phyloP scores from a whole-genome alignment of 2,113 vertebrate species.

The Clarias magur region DNA sequence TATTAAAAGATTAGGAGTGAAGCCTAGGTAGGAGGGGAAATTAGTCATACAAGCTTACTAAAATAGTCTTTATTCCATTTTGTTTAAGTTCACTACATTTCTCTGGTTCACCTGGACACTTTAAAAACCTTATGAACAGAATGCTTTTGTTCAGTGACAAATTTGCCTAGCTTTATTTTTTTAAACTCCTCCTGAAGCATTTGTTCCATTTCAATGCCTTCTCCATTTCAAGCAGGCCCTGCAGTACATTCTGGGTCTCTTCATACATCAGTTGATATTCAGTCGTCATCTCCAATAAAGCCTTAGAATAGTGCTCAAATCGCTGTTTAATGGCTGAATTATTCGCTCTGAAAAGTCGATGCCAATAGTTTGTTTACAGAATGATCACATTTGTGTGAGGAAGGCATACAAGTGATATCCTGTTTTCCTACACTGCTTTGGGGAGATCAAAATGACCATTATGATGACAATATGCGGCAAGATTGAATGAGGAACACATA shows the following conservation, averaged over 20 bases:
- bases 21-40: slow-evolving; percentile 63
- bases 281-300: slow-evolving; percentile 28
- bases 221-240: slow-evolving; percentile 2
- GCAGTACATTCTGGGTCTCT: slow-evolving; percentile 23
- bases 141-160: slow-evolving; percentile 33
- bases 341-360: slow-evolving; percentile 21
- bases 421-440: background rate
- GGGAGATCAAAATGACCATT: background rate
- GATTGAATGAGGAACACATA: background rate
- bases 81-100: slow-evolving; percentile 46
- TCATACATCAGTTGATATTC: slow-evolving; percentile 48
- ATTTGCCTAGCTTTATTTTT: slow-evolving; percentile 34
- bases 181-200: slow-evolving; percentile 12
- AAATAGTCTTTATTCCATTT: slow-evolving; percentile 55
- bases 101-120: slow-evolving; percentile 49
- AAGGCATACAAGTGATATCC: background rate
- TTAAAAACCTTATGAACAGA: slow-evolving; percentile 57
- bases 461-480: background rate
- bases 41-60: slow-evolving; percentile 61
- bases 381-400: slow-evolving; percentile 7
- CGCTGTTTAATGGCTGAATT: slow-evolving; percentile 51
- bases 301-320: slow-evolving; percentile 33
- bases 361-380: slow-evolving; percentile 43
- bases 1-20: slow-evolving; percentile 71
- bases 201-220: slow-evolving; percentile 28